Conservation (phyloP, 2,113 vertebrate species). For the Marmota monax region DNA sequence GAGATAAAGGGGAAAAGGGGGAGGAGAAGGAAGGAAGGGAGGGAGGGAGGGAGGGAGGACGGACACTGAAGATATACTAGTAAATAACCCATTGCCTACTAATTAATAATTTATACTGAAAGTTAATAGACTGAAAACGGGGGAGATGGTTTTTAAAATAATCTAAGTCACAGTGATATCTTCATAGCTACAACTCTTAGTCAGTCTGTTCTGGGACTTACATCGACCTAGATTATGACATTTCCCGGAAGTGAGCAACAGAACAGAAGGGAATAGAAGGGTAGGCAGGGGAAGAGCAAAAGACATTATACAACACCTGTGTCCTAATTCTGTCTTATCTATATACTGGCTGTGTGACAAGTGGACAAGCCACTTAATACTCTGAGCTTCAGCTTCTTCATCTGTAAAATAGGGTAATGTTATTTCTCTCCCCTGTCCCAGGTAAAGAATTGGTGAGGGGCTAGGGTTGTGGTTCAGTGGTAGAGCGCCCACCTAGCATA, state of each 20-base stretch:
- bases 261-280: not conserved
- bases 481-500: too few species aligned
- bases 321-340: not conserved
- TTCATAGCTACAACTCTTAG: too few species aligned
- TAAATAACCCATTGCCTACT: not conserved
- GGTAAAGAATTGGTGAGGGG: not conserved
- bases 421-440: not conserved
- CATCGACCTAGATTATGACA: not conserved
- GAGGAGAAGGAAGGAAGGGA: too few species aligned
- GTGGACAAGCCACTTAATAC: not conserved
- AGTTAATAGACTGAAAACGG: not conserved
- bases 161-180: not conserved
- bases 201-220: not conserved
- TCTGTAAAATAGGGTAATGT: not conserved
- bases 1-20: not conserved
- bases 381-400: not conserved
- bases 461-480: too few species aligned
- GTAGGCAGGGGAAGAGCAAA: accelerated
- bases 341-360: not conserved
- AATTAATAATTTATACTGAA: not conserved
- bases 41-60: not conserved
- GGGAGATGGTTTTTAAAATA: not conserved
- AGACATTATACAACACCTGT: not conserved
- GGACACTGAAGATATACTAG: not conserved
- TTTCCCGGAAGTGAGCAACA: not conserved